phyloP scores from a whole-genome alignment of 2,113 vertebrate species.

The Passer domesticus region DNA sequence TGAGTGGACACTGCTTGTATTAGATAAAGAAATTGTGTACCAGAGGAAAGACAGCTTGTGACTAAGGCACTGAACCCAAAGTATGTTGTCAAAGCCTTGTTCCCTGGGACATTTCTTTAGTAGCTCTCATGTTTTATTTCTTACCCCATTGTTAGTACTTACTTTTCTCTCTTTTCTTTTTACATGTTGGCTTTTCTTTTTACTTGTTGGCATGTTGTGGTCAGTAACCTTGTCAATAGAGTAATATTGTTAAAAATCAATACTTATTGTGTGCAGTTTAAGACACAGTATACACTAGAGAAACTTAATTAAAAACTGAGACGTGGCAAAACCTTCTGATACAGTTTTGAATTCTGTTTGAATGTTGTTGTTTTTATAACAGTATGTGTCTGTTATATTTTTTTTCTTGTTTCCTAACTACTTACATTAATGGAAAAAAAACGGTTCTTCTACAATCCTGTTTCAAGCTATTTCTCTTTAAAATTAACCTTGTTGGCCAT shows the following conservation, averaged over 20 bases:
- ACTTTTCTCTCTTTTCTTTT: not conserved
- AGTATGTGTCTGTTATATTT: not conserved
- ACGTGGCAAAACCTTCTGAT: not conserved
- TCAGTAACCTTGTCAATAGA: not conserved
- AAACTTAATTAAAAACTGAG: not conserved
- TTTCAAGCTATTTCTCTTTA: not conserved
- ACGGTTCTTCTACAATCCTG: not conserved
- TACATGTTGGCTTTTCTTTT: not conserved
- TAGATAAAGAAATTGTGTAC: not conserved
- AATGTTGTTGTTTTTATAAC: not conserved
- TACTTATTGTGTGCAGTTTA: not conserved
- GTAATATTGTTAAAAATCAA: not conserved
- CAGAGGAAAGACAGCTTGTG: not conserved
- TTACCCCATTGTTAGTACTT: not conserved
- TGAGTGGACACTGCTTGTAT: not conserved
- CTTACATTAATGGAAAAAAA: not conserved
- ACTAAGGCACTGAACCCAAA: not conserved
- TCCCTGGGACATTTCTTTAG: not conserved
- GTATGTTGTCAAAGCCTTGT: not conserved
- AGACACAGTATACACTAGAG: not conserved
- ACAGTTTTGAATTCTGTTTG: not conserved
- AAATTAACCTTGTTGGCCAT: not conserved
- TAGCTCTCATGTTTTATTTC: not conserved
- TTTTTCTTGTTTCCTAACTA: not conserved
- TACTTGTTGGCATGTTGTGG: not conserved